Percentiles rank a stretch among this genome's conserved stretches.
Evolutionary conservation across 2,113 vertebrate genomes (phyloP).

Genomic region (Eidolon helvum): DNA sequence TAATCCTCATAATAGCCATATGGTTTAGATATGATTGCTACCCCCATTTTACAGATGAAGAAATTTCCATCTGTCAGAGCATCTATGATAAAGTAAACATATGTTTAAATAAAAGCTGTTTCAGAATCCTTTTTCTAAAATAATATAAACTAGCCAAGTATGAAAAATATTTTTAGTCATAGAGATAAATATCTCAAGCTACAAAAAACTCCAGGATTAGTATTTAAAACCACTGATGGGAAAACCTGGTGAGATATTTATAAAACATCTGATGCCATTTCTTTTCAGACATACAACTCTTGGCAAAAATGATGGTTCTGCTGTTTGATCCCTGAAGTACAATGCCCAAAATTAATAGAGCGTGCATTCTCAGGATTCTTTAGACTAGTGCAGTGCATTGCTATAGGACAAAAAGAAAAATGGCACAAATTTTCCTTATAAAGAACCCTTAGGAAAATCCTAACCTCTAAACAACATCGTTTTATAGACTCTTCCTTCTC

Average conservation of each 20-base stretch:
- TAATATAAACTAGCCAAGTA: not conserved
- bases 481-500: not conserved
- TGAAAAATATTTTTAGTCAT: constrained; percentile 8
- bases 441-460: not conserved
- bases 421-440: not conserved
- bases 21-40: not conserved
- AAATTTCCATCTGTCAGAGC: constrained; percentile 36
- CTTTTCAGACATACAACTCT: not conserved
- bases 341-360: not conserved
- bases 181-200: not conserved
- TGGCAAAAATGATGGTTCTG: not conserved
- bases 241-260: not conserved
- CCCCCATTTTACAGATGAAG: constrained; percentile 43
- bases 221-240: not conserved
- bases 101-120: constrained; percentile 38
- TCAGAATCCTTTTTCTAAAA: constrained; percentile 26
- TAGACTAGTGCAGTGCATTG: not conserved
- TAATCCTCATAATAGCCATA: not conserved
- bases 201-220: not conserved
- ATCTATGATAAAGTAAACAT: not conserved
- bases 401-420: not conserved
- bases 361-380: not conserved
- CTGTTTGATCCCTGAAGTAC: not conserved
- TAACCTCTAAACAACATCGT: not conserved
- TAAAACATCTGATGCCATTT: not conserved